Base-by-base conservation (phyloP, 2,113 vertebrate genomes). In the Brachypteracias leptosomus region DNA sequence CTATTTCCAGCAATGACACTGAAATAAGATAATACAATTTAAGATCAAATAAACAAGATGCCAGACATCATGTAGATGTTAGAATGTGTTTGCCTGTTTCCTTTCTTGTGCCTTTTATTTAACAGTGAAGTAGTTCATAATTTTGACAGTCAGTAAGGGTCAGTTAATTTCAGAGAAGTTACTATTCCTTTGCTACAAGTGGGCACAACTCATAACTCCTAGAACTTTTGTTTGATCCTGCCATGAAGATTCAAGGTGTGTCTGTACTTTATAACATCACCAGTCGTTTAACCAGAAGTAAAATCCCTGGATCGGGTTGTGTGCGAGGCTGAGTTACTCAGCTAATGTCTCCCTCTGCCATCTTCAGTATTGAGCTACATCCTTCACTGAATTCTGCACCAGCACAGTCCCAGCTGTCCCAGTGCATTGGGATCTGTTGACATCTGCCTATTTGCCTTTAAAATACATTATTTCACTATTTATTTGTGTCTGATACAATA, bases 11-110 rank as follows among this genome's bases (percentile, higher is more conserved):
- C 67, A 82, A 59, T 52, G 42, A 54, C 84, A 93, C 63, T 38
- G 77, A 83, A 93, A 67, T 91, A 92, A 92, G 57, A 84, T 79
- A 90, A 74, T 40, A 67, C 36, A 81, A 54, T 82, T 85, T 66
- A 73, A 1, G 6, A 88, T 77, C 82, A 85, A 90, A 80, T 44
- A 82, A 88, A 67, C 55, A 87, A 79, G 67, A 86, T 19, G 10
- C 46, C 59, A 77, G 66, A 29, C 46, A 36, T 55, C 51, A 52
- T 40, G 38, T 4, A 63, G 54, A 88, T 67, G 47, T 67, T 63
- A 28, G 10, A 38, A 2, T 19, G 25, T 58, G 33, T 66, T 82
- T 79, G 36, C 38, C 54, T 72, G 40, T 42, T 90, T 91, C 71
- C 44, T 85, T 95, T 71, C 54, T 62, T 16, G 9, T 59, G 51